Percentiles rank a stretch among this genome's conserved stretches.
Conservation (phyloP, 2,797 vertebrate species). For the Pangasius krempfi region DNA sequence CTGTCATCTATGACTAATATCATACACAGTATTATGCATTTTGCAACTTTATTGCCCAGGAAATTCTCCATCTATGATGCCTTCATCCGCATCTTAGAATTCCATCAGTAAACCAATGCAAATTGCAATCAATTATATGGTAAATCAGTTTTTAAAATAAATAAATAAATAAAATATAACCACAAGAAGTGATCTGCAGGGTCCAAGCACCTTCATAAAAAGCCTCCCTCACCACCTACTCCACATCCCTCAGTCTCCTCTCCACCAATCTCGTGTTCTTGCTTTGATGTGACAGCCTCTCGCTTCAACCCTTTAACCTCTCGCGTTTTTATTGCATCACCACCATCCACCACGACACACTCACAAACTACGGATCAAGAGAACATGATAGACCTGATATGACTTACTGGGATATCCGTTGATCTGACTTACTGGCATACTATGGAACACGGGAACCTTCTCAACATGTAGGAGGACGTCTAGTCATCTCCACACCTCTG, state of each 20-base stretch:
- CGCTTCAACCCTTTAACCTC: neutral
- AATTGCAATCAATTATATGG: neutral
- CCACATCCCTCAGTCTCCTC: neutral
- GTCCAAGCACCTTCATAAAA: neutral
- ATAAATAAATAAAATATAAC: too few relatives aligned
- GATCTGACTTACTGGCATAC: neutral
- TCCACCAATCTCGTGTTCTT: neutral
- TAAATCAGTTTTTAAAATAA: neutral
- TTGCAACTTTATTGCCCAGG: too few relatives aligned
- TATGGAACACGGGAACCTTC: neutral
- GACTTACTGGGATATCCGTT: neutral
- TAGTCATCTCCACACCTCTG: neutral
- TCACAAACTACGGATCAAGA: neutral
- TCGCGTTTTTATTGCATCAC: neutral
- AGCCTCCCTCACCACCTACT: neutral
- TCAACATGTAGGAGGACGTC: neutral
- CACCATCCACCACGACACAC: neutral
- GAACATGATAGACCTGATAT: neutral
- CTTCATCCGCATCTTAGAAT: neutral
- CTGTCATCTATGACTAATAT: neutral
- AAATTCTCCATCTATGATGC: neutral
- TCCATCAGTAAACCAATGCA: neutral
- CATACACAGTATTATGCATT: neutral
- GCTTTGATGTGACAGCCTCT: neutral
- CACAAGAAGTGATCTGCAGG: neutral